A percentile compares a stretch with the other conserved stretches of the same genome.
Evolutionary conservation across 2,888 invertebrate genomes (phyloP).

Genomic region (Shargacucullia verbasci): DNA sequence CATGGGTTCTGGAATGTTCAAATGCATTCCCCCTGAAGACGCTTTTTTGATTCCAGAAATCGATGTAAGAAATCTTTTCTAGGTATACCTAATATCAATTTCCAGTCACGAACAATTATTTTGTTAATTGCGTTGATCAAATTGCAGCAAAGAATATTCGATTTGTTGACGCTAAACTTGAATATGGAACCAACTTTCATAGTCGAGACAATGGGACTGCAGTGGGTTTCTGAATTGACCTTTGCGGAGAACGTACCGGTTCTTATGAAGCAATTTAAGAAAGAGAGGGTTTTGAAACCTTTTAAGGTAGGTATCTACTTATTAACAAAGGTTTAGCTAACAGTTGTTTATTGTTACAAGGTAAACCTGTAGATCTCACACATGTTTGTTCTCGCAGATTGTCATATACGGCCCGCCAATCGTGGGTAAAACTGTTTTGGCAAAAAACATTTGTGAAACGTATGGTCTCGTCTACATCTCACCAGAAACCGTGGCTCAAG

Average conservation of each 20-base stretch:
- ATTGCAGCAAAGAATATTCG: conserved; percentile 87
- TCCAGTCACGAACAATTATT: no score
- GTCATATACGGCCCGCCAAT: conserved; percentile 91
- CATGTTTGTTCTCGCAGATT: conserved; percentile 63
- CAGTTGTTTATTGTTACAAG: conserved; percentile 42
- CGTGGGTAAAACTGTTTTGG: conserved; percentile 90
- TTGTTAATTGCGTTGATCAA: background rate
- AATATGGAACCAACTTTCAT: conserved; percentile 90
- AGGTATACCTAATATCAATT: background rate
- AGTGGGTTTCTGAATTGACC: conserved; percentile 87
- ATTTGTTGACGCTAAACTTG: conserved; percentile 88
- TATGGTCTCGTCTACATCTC: conserved; percentile 89
- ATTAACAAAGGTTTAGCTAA: conserved; percentile 13
- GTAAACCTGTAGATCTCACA: conserved; percentile 24
- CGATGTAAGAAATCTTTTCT: conserved; percentile 65
- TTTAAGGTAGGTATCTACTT: conserved; percentile 78
- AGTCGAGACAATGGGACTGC: conserved; percentile 82
- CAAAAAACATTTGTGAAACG: conserved; percentile 86
- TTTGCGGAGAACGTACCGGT: conserved; percentile 83
- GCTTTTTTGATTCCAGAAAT: conserved; percentile 88
- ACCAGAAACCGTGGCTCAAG: conserved; percentile 86
- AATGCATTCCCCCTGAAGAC: conserved; percentile 88
- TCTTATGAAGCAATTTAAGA: conserved; percentile 85
- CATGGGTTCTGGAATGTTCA: conserved; percentile 87
- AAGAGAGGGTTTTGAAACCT: conserved; percentile 87